These are phyloP conservation scores for Scolopax mira DNA, from an alignment of 2,113 vertebrate species.

Conservation along the genomic window DNA sequence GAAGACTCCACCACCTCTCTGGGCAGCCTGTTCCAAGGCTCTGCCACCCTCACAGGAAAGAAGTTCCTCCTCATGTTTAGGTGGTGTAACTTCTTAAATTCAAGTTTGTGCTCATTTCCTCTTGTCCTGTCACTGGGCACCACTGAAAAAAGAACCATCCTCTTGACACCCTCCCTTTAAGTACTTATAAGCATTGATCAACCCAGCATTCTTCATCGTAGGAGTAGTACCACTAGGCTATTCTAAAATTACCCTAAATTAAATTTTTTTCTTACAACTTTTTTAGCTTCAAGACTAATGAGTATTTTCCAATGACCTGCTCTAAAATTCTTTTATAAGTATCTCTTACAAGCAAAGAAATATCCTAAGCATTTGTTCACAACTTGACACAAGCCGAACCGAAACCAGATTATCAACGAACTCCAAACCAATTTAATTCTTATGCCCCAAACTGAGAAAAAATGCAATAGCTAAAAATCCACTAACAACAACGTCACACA, in stretches of 20 bases:
- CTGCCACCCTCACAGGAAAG: too few relatives aligned
- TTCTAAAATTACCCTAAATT: not conserved
- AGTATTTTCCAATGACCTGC: not conserved
- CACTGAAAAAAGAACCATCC: too few relatives aligned
- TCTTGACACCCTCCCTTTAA: too few relatives aligned
- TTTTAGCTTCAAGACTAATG: not conserved
- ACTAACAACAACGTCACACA: not conserved
- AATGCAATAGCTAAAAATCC: not conserved
- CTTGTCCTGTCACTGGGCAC: too few relatives aligned
- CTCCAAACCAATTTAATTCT: fast-evolving
- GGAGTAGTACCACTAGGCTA: not conserved
- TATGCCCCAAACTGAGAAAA: not conserved
- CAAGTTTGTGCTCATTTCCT: too few relatives aligned
- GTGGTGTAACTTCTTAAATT: too few relatives aligned
- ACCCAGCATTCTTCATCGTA: not conserved
- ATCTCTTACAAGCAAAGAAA: not conserved
- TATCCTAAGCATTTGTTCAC: not conserved
- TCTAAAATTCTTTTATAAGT: not conserved
- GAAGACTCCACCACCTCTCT: too few relatives aligned
- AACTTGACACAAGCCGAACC: not conserved
- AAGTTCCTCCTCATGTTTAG: too few relatives aligned
- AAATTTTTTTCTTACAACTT: not conserved
- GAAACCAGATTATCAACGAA: not conserved
- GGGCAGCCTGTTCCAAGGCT: too few relatives aligned
- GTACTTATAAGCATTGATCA: not conserved